Percentiles rank a stretch among this genome's conserved stretches.
phyloP scores from a whole-genome alignment of 2,888 invertebrate species.

The Ochropleura leucogaster region DNA sequence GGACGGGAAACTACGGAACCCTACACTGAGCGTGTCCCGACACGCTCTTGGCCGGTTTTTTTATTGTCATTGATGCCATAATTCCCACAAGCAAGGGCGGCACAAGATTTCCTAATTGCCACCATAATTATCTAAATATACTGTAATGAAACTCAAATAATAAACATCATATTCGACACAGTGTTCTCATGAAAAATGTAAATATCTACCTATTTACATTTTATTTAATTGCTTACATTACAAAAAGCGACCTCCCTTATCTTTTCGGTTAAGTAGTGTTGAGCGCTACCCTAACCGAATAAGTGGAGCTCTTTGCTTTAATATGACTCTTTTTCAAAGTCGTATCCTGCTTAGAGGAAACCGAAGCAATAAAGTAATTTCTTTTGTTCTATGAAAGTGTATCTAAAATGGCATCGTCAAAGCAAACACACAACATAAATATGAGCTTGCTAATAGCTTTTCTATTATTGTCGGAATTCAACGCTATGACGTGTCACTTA shows the following conservation, averaged over 20 bases:
- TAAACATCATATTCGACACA: constrained; percentile 4
- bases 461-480: background rate
- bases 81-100: background rate
- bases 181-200: constrained; percentile 19
- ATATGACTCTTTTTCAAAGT: constrained; percentile 17
- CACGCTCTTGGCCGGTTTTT: no score
- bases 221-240: constrained; percentile 51
- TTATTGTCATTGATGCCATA: background rate
- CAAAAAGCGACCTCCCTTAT: constrained; percentile 47
- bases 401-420: background rate
- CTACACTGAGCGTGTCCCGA: no score
- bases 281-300: constrained; percentile 29
- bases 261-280: constrained; percentile 39
- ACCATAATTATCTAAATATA: background rate
- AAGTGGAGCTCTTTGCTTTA: constrained; percentile 28
- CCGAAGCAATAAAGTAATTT: background rate
- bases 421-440: background rate
- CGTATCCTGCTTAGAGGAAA: background rate
- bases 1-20: no score
- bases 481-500: background rate
- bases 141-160: background rate
- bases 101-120: background rate
- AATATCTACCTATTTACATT: no score
- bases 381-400: background rate
- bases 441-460: background rate